Evolutionary conservation across 2,797 vertebrate genomes (phyloP), one percentile per base, ranked within the genome.

Genomic region (Chiroxiphia lanceolata): DNA sequence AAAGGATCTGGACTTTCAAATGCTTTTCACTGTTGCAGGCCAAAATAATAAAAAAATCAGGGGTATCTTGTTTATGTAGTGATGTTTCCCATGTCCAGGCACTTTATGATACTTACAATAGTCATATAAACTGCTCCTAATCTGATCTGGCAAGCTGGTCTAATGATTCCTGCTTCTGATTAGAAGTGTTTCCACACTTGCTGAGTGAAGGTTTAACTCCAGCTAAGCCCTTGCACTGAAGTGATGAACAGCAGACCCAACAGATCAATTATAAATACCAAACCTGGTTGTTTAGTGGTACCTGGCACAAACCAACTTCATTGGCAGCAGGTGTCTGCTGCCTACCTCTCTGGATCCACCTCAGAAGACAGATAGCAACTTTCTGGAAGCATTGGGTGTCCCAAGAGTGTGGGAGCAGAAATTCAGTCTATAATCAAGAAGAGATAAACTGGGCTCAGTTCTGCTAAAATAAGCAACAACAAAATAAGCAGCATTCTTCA

Each of bases 91-190:
- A n/a, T 23, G 34, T 64, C 85, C 81, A 79, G 40, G 38, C 63
- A n/a, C 57, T 92, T 84, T 19, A 60, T 36, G 56, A 92, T 80
- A 60, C 64, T 84, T 84, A 68, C 22, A 68, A 38, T 3, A 20
- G 59, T 60, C 48, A 26, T 56, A 93, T 71, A 93, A 92, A 85
- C 64, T 56, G 45, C 33, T 84, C 40, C 34, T 87, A 74, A 94
- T 90, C 74, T 87, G 81, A 95, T 93, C 47, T 95, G 93, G 75
- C 89, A 93, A 83, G n/a, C 45, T 25, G 18, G 14, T 64, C 33
- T 38, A 44, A 13, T 0, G 18, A 91, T 59, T 89, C 34, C 81
- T 89, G 92, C 83, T 95, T 85, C 81, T 83, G 75, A 85, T 95
- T 87, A 89, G 10, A 75, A 94, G 57, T 36, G 61, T 68, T 78